Base-by-base conservation (phyloP, 2,797 vertebrate species). In the Emys orbicularis region DNA sequence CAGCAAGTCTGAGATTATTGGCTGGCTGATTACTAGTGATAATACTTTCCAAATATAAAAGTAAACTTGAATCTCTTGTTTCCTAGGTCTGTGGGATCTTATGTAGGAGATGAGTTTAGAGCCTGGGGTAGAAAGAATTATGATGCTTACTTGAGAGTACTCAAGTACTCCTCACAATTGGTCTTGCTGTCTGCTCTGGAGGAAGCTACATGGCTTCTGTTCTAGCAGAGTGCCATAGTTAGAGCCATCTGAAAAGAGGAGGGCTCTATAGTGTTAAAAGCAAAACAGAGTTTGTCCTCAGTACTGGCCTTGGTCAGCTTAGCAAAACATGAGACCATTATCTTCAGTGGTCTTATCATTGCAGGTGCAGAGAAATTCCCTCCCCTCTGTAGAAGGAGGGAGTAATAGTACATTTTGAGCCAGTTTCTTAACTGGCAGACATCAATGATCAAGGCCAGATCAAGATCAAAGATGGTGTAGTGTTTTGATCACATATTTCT, bases 361-460 rank as follows among this genome's bases (percentile, higher is more conserved):
- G 87, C 61, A 84, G 82, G 79, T 86, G 74, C 91, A 54, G 50
- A 65, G 89, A 84, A 79, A 84, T 16, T 50, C 81, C 84, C 76
- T 86, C 86, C 79, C 37, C 93, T 92, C 88, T 86, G 0, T 57
- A 94, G 84, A 41, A 27, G 31, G 56, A 90, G 56, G 91, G 87
- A 81, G 59, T 90, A 96, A 65, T 34, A 65, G 61, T 52, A 44
- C 4, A 0, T 83, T 94, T 90, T 85, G 95, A 86, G 79, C 81
- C 10, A 3, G 84, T 84, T 68, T 44, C 88, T 85, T 88, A 96
- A 93, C 94, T 94, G 94, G 92, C 87, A 96, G 81, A 92, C 95
- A 93, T 94, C 96, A 95, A 0, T 83, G 81, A 94, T 95, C 94
- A 96, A 96, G 96, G 95, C 88, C 88, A 86, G 87, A 79, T 94